Conservation (phyloP, 2,888 invertebrate species). For the Watsonalla binaria region DNA sequence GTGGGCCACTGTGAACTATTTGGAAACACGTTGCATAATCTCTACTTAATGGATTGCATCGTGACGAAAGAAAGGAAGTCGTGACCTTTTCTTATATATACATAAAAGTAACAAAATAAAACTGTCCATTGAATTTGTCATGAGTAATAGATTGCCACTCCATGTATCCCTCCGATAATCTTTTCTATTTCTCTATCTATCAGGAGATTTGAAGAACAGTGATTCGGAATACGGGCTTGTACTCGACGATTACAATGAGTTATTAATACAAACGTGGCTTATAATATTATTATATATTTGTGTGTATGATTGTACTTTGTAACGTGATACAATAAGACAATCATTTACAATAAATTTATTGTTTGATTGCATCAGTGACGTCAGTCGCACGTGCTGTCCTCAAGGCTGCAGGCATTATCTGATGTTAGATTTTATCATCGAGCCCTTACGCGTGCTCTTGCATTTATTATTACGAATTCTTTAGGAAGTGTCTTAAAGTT, state of each 20-base stretch:
- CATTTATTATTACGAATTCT: no score
- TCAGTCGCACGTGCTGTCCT: not conserved
- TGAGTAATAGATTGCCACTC: no score
- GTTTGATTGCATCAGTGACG: not conserved
- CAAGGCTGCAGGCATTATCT: not conserved
- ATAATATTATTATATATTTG: not conserved
- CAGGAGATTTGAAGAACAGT: no score
- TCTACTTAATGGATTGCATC: not conserved
- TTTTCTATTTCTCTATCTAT: no score
- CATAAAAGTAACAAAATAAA: not conserved
- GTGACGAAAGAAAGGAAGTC: not conserved
- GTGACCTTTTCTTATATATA: not conserved
- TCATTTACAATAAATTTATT: not conserved
- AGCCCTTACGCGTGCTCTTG: not conserved
- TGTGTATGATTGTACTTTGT: not conserved
- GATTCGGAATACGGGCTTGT: no score
- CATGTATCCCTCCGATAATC: no score
- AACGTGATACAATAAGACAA: not conserved
- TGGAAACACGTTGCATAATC: not conserved
- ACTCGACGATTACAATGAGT: not conserved
- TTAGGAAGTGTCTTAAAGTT: no score
- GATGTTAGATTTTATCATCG: not conserved
- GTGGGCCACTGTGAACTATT: not conserved
- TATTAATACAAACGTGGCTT: not conserved
- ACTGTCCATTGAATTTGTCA: no score